Conservation (phyloP, 1,140 invertebrate genomes). For the Drosophila tani region DNA sequence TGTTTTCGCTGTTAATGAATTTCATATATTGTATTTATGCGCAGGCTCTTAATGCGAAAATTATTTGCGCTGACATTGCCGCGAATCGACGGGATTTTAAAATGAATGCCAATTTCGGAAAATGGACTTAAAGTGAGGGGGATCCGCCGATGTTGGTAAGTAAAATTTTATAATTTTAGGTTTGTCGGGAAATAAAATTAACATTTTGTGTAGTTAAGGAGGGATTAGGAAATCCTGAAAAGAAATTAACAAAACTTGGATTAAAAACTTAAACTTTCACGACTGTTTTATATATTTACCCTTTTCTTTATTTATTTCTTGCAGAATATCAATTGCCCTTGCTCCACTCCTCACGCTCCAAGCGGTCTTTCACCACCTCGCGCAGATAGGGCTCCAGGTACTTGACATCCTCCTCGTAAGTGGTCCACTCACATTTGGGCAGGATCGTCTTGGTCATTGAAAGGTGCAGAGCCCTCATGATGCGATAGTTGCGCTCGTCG, state of each 20-base stretch:
- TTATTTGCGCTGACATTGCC: conserved; percentile 32
- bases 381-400: conserved; percentile 92
- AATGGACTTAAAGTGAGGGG: not conserved
- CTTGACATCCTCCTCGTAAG: conserved; percentile 93
- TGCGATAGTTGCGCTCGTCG: conserved; percentile 93
- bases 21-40: conserved; percentile 38
- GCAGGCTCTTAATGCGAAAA: conserved; percentile 29
- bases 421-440: conserved; percentile 95
- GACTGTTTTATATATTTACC: not conserved
- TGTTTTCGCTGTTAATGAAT: conserved; percentile 50
- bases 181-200: not conserved
- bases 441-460: conserved; percentile 90
- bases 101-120: not conserved
- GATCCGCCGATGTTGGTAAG: not conserved
- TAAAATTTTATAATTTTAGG: not conserved
- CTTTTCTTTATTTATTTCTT: not conserved
- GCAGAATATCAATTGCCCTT: conserved; percentile 87
- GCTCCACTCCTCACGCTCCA: conserved; percentile 91
- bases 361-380: conserved; percentile 90
- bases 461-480: conserved; percentile 91
- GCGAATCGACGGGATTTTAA: conserved; percentile 3
- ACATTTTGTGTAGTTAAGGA: not conserved
- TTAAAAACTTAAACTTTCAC: too few relatives aligned
- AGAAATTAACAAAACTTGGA: too few relatives aligned
- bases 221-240: not conserved